Conservation (phyloP, 2,797 vertebrate genomes). For the Pipistrellus kuhlii region DNA sequence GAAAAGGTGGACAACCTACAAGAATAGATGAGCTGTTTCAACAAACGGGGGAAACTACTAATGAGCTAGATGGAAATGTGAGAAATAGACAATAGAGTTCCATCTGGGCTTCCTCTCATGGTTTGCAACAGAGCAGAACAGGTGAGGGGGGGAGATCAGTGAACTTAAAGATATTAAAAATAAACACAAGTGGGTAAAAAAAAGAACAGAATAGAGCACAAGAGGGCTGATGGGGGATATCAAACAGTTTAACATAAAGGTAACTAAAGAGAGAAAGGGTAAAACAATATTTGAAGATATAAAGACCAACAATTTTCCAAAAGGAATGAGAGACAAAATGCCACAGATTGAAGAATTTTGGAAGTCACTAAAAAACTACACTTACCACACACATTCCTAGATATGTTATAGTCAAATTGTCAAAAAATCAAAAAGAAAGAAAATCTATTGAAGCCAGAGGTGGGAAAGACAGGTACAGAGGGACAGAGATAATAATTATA, state of each 20-base stretch:
- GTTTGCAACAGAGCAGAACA: not conserved
- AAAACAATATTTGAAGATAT: not conserved
- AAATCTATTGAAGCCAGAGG: not conserved
- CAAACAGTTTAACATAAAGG: not conserved
- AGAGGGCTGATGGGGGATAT: not conserved
- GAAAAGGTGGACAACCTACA: not conserved
- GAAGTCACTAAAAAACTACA: not conserved
- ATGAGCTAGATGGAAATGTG: not conserved
- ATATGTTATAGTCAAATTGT: not conserved
- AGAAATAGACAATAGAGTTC: not conserved
- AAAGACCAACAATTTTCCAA: not conserved
- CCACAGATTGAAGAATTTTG: not conserved
- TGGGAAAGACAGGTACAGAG: not conserved
- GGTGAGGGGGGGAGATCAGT: not conserved
- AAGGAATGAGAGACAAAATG: not conserved
- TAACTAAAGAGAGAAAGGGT: not conserved
- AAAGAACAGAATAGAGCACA: not conserved
- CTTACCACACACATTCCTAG: not conserved
- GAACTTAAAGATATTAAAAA: not conserved
- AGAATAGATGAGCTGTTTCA: not conserved
- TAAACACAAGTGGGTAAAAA: not conserved
- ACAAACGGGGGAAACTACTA: not conserved
- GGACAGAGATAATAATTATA: not conserved
- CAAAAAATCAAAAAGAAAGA: not conserved
- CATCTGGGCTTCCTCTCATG: not conserved